Base-by-base conservation (phyloP, 2,888 invertebrate species). In the Lycia hirtaria region DNA sequence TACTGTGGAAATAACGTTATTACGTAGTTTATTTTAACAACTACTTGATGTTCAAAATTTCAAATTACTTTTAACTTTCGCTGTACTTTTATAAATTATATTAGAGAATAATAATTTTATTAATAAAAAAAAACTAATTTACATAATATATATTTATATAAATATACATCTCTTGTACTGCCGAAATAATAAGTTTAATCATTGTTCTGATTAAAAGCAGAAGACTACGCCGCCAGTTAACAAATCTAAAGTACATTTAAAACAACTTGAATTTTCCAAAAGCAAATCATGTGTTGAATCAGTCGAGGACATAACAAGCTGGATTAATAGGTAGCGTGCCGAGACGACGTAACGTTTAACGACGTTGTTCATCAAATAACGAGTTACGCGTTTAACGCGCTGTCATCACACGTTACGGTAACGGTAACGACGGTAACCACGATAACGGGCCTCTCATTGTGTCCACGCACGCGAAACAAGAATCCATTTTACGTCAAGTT, bases 361-460 rank as follows among this genome's bases (percentile, higher is more conserved):
- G 57, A 58, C 57, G 52, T 53, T 52, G 57, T 58, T 58, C 52
- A 52, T 58, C 52, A 58, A 51, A 52, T 58, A 58, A 52, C 52
- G 52, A 58, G 57, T 48, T 48, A 57, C 57, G 38, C 51, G 45
- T 45, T 56, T 52, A 53, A 52, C 57, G 57, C 57, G 57, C 48
- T 48, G 57, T 58, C 57, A 53, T 58, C 57, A 52, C 57, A 58
- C 57, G 52, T 58, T 26, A 44, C n/a, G n/a, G n/a, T n/a, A 40
- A 40, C 52, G 48, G 47, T 30, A 24, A 35, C 35, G 47, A 30
- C 26, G 43, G 37, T 45, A 45, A 38, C 50, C 19, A 43, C 28
- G 38, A n/a, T n/a, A n/a, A n/a, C n/a, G 51, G 41, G 51, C 32
- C 12, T 24, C 38, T 47, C 52, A 52, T 53, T 58, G 52, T 35